Evolutionary conservation across 2,113 vertebrate genomes (phyloP).

Genomic region (Phyllostomus discolor): DNA sequence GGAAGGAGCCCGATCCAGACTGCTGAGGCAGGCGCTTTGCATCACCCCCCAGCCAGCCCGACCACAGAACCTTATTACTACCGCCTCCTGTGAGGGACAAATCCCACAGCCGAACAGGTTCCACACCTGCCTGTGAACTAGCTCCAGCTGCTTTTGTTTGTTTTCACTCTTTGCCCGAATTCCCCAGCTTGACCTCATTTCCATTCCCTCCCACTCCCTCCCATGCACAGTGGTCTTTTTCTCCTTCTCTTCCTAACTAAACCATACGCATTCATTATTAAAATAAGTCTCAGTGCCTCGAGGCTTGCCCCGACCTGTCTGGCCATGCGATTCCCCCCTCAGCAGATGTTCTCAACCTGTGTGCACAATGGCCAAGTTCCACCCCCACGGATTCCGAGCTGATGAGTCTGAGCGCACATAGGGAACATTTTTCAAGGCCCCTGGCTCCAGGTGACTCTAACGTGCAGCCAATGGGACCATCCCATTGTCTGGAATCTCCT

Average conservation of each 20-base stretch:
- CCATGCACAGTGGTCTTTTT: background rate
- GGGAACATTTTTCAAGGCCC: background rate
- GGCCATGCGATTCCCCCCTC: background rate
- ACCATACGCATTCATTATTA: fast-evolving
- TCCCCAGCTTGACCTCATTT: background rate
- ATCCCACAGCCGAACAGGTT: fast-evolving
- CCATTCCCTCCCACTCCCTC: background rate
- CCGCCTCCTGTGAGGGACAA: background rate
- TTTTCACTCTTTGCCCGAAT: background rate
- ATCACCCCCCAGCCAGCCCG: background rate
- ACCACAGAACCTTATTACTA: fast-evolving
- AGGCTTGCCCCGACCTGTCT: background rate
- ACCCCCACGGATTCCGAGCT: background rate
- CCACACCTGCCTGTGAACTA: background rate
- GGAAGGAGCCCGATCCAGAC: background rate
- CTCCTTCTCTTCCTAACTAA: background rate
- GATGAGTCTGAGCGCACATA: background rate
- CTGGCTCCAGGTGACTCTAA: background rate
- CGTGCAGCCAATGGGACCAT: background rate
- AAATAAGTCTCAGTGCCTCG: background rate
- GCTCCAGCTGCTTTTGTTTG: background rate
- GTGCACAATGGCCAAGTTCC: no score
- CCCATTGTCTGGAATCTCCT: background rate
- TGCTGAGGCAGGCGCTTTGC: background rate
- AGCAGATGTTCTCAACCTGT: background rate